These are phyloP conservation scores for Caenorhabditis becei DNA, from an alignment of 2,888 invertebrate genomes.

Conservation along the genomic window DNA sequence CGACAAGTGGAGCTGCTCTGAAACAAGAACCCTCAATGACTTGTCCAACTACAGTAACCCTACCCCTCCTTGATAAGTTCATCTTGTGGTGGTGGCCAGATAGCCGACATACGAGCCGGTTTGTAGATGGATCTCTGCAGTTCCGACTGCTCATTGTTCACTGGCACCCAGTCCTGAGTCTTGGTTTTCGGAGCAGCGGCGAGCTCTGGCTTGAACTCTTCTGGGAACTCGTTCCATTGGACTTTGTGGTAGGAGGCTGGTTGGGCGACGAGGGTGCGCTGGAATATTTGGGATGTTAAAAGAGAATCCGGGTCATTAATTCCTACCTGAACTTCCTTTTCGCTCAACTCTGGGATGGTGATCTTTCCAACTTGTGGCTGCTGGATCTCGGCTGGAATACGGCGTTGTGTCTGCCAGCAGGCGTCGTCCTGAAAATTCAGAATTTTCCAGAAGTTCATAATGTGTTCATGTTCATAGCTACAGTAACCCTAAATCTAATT, in stretches of 20 bases:
- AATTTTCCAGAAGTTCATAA: not conserved
- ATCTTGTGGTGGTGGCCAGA: slow-evolving; percentile 80
- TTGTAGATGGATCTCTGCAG: slow-evolving; percentile 73
- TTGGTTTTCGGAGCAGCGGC: slow-evolving; percentile 74
- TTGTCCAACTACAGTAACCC: not conserved
- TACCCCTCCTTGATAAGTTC: slow-evolving; percentile 71
- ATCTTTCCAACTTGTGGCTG: slow-evolving; percentile 74
- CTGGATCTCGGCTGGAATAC: slow-evolving; percentile 69
- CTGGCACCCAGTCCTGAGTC: slow-evolving; percentile 79
- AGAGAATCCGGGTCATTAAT: not conserved
- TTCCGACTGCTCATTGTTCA: slow-evolving; percentile 69
- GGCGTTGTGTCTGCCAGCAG: slow-evolving; percentile 74
- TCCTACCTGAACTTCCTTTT: slow-evolving; percentile 68
- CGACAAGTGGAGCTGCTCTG: slow-evolving; percentile 57
- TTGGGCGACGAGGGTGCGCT: slow-evolving; percentile 78
- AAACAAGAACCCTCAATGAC: not conserved
- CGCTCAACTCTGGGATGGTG: slow-evolving; percentile 69
- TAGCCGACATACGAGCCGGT: slow-evolving; percentile 74
- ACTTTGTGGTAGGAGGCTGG: slow-evolving; percentile 74
- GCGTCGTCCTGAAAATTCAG: slow-evolving; percentile 70
- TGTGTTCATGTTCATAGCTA: too few species aligned
- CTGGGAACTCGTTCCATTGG: slow-evolving; percentile 80
- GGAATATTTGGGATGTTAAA: slow-evolving; percentile 17
- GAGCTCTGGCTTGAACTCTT: slow-evolving; percentile 70
- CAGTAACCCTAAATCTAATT: slow-evolving; percentile 3